Evolutionary conservation across 2,113 vertebrate genomes (phyloP), one percentile per base, ranked within the genome.

Genomic region (Talpa occidentalis): DNA sequence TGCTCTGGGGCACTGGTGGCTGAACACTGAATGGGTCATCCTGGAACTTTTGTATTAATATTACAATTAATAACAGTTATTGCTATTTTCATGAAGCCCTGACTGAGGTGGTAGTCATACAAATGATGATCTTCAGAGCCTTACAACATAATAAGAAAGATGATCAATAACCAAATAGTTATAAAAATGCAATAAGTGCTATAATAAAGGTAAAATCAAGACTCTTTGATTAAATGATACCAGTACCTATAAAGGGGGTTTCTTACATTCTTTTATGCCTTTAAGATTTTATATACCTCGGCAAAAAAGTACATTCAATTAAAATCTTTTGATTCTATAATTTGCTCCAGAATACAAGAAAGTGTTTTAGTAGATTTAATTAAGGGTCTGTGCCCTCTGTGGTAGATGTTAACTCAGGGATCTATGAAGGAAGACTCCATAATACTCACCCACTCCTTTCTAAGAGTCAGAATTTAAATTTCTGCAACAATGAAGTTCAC

Each of bases 1-100:
- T 44, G 10, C 44, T 44, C 44, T 44, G 10, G 10, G 44, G 44
- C 44, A 44, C 44, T 44, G 10, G 44, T 44, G 44, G 47, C 47
- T 49, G 47, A 49, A 10, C 47, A 49, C 47, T 49, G 47, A 49
- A 10, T 11, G 47, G 47, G 47, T 12, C 47, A 59, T 66, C 21
- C 44, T 66, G 22, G 78, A 85, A 93, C 37, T 88, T 96, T 56
- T 32, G 62, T 59, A 69, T 22, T 59, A 80, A 74, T 47, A 70
- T 15, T 60, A 40, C 12, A 84, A 80, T 70, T 80, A 73, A 88
- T 21, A 49, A 83, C 26, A 83, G 69, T 88, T 64, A 79, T n/a
- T 86, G 35, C 15, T 86, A 54, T 22, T 95, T 78, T 82, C 59
- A 54, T 54, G 76, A 35, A 91, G 44, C 24, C 64, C 16, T 0